Conservation (phyloP, 1,140 invertebrate species). For the Kradibia gibbosae region DNA sequence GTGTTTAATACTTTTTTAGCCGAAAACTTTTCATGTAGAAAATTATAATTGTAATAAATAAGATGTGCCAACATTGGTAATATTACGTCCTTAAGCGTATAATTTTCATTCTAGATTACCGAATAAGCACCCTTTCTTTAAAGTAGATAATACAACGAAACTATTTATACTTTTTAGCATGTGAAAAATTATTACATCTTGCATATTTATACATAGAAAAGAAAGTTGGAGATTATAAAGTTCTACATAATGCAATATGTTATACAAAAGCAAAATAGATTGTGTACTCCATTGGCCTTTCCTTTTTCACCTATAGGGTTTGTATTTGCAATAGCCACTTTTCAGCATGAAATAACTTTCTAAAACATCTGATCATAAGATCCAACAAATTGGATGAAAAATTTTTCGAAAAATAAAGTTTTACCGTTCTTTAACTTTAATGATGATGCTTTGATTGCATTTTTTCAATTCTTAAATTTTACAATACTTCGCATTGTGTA, state of each 20-base stretch:
- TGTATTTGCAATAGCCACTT: conserved; percentile 13
- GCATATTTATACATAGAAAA: conserved; percentile 32
- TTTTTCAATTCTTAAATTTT: no score
- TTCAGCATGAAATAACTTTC: conserved; percentile 11
- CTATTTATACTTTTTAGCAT: conserved; percentile 43
- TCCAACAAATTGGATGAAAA: conserved; percentile 10
- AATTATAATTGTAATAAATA: conserved; percentile 45
- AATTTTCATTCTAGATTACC: conserved; percentile 46
- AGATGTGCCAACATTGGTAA: conserved; percentile 29
- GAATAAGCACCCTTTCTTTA: conserved; percentile 13
- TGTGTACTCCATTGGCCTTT: conserved; percentile 24
- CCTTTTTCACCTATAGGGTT: conserved; percentile 28
- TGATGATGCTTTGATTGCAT: no score
- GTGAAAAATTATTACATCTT: conserved; percentile 12
- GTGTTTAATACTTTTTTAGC: conserved; percentile 67
- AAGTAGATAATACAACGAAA: conserved; percentile 48
- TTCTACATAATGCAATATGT: conserved; percentile 22
- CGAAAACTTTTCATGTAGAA: conserved; percentile 12
- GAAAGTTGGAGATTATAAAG: conserved; percentile 38
- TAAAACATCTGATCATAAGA: conserved; percentile 21
- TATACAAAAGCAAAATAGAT: conserved; percentile 14
- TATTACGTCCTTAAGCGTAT: conserved; percentile 44
- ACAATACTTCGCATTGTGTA: no score
- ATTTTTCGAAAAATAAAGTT: not conserved
- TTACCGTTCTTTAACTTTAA: no score